phyloP scores from a whole-genome alignment of 2,888 invertebrate genomes.

The Rhimphoctona megacephalus region DNA sequence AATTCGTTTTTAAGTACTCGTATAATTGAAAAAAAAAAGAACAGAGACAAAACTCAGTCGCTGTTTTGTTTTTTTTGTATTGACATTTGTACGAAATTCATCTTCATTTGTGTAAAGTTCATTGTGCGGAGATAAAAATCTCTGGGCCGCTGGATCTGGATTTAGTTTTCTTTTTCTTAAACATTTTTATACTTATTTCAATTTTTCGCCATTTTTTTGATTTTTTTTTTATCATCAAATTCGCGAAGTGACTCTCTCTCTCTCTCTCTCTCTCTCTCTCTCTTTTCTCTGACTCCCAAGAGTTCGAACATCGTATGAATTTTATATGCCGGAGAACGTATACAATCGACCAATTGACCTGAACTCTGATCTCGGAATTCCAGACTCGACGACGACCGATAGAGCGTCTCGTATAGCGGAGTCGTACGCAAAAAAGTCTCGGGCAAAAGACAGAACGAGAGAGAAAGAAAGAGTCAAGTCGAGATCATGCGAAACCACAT shows the following conservation, averaged over 20 bases:
- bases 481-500: conserved; percentile 26
- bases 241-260: background rate
- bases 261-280: background rate
- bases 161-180: conserved; percentile 25
- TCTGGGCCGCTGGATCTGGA: conserved; percentile 58
- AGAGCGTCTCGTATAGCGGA: conserved; percentile 16
- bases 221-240: background rate
- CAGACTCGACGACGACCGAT: conserved; percentile 54
- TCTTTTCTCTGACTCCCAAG: background rate
- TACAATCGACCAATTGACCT: conserved; percentile 61
- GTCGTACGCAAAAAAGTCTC: conserved; percentile 17
- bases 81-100: conserved; percentile 54
- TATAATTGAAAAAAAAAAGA: conserved; percentile 14
- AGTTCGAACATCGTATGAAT: conserved; percentile 49
- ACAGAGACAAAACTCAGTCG: background rate
- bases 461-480: background rate
- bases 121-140: conserved; percentile 58
- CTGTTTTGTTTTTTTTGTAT: conserved; percentile 16
- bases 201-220: conserved; percentile 10
- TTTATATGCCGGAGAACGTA: conserved; percentile 44
- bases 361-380: conserved; percentile 60
- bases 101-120: conserved; percentile 52
- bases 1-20: conserved; percentile 58
- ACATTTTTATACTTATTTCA: background rate
- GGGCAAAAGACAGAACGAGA: background rate